These are phyloP conservation scores for Xanthorhoe designata DNA, from an alignment of 2,888 invertebrate genomes.

Conservation along the genomic window DNA sequence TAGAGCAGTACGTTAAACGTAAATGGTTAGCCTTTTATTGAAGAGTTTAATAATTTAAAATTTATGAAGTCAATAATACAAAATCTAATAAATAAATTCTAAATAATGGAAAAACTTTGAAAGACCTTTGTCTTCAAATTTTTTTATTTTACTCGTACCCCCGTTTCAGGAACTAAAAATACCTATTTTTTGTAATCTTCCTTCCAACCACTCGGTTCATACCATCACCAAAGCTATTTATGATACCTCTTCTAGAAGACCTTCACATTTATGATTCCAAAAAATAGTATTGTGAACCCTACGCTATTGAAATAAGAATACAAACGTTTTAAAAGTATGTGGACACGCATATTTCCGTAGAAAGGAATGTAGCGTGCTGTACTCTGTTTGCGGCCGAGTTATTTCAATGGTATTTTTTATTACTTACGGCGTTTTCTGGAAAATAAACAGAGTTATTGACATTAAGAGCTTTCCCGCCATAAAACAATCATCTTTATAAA, in stretches of 20 bases:
- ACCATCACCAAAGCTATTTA: background rate
- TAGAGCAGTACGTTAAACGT: too few relatives aligned
- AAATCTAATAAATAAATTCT: too few relatives aligned
- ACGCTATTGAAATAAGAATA: conserved; percentile 28
- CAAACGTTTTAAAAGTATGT: conserved; percentile 37
- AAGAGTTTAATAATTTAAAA: too few relatives aligned
- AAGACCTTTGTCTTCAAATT: too few relatives aligned
- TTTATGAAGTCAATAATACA: too few relatives aligned
- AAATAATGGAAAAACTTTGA: too few relatives aligned
- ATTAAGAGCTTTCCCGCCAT: conserved; percentile 58
- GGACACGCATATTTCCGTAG: conserved; percentile 66
- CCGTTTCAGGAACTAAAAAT: too few relatives aligned
- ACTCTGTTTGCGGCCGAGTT: conserved; percentile 70
- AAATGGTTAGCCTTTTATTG: too few relatives aligned
- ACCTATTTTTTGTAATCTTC: too few relatives aligned
- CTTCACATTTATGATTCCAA: conserved; percentile 16
- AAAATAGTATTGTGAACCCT: conserved; percentile 19
- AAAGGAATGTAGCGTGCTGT: conserved; percentile 72
- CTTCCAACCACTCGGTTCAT: background rate
- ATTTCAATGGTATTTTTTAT: conserved; percentile 76
- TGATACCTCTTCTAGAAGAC: conserved; percentile 15
- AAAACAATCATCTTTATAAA: conserved; percentile 24
- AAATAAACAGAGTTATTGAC: conserved; percentile 81
- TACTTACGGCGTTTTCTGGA: conserved; percentile 73
- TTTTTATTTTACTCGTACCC: too few relatives aligned